phyloP scores from a whole-genome alignment of 2,888 invertebrate genomes.

The Ganaspis brasiliensis region DNA sequence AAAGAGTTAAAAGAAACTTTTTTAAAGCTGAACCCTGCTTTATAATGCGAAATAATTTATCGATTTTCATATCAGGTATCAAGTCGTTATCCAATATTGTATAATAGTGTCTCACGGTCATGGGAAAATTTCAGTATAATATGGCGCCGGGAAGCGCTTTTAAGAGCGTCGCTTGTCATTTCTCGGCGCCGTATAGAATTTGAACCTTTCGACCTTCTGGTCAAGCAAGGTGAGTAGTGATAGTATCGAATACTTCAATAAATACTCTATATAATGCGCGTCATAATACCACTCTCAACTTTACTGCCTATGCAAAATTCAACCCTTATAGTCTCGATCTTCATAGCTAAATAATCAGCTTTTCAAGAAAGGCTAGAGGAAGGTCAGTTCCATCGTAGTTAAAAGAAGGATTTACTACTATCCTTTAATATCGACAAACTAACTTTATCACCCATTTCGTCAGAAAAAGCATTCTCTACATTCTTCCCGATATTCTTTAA shows the following conservation, averaged over 20 bases:
- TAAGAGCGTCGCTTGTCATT: conserved; percentile 37
- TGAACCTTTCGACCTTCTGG: conserved; percentile 29
- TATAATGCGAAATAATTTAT: conserved; percentile 38
- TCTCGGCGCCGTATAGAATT: conserved; percentile 40
- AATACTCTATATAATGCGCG: conserved; percentile 41
- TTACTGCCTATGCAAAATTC: conserved; percentile 42
- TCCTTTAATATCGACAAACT: conserved; percentile 36
- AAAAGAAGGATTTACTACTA: conserved; percentile 29
- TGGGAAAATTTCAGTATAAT: conserved; percentile 27
- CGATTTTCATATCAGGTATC: conserved; percentile 37
- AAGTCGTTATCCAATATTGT: conserved; percentile 38
- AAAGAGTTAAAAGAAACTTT: conserved; percentile 6
- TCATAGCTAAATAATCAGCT: conserved; percentile 35
- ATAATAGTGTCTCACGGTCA: conserved; percentile 40
- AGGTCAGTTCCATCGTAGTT: conserved; percentile 29
- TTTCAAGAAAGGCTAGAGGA: conserved; percentile 31
- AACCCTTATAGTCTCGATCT: conserved; percentile 35
- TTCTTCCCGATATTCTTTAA: neutral
- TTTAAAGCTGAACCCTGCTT: conserved; percentile 10
- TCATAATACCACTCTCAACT: conserved; percentile 29
- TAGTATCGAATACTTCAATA: conserved; percentile 33
- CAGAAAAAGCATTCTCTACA: neutral
- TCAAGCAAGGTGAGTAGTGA: conserved; percentile 33
- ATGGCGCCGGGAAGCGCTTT: conserved; percentile 40
- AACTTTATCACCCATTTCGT: conserved; percentile 30